A percentile compares a stretch with the other conserved stretches of the same genome.
These are phyloP conservation scores for Xiphophorus hellerii DNA, from an alignment of 2,113 vertebrate species.

Conservation along the genomic window DNA sequence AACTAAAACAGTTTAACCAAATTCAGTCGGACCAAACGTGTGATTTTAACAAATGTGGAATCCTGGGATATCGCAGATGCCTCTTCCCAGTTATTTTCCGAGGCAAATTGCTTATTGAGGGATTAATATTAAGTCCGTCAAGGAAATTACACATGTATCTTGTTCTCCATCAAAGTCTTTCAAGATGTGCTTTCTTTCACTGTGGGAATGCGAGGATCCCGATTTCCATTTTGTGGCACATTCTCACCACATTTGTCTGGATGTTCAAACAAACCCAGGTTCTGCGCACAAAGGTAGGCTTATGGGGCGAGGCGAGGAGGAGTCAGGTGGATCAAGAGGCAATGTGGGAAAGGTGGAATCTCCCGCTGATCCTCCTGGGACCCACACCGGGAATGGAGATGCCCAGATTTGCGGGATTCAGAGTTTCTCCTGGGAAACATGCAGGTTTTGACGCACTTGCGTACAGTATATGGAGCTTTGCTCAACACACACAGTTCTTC, in stretches of 20 bases:
- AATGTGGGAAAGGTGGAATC: conserved; percentile 80
- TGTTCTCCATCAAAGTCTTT: not conserved
- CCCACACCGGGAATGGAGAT: conserved; percentile 68
- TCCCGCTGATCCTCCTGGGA: conserved; percentile 64
- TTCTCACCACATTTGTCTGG: conserved; percentile 56
- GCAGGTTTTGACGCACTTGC: conserved; percentile 42
- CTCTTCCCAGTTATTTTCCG: not conserved
- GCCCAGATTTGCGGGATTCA: conserved; percentile 70
- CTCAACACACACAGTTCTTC: conserved; percentile 16
- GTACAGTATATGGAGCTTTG: not conserved
- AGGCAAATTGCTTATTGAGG: conserved; percentile 10
- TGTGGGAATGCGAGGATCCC: conserved; percentile 49
- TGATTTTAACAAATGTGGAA: not conserved
- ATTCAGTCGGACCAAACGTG: not conserved
- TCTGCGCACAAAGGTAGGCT: conserved; percentile 61
- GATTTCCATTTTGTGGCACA: conserved; percentile 34
- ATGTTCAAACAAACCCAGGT: conserved; percentile 63
- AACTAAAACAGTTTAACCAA: not conserved
- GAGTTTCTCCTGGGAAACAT: conserved; percentile 72
- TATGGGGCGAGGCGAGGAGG: conserved; percentile 65
- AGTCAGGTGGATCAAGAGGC: conserved; percentile 69
- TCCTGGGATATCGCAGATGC: not conserved
- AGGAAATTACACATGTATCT: conserved; percentile 36
- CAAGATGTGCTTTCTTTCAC: conserved; percentile 11
- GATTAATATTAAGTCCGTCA: conserved; percentile 26